Evolutionary conservation across 2,113 vertebrate species (phyloP), one percentile per base, ranked within the genome.

Genomic region (human): DNA sequence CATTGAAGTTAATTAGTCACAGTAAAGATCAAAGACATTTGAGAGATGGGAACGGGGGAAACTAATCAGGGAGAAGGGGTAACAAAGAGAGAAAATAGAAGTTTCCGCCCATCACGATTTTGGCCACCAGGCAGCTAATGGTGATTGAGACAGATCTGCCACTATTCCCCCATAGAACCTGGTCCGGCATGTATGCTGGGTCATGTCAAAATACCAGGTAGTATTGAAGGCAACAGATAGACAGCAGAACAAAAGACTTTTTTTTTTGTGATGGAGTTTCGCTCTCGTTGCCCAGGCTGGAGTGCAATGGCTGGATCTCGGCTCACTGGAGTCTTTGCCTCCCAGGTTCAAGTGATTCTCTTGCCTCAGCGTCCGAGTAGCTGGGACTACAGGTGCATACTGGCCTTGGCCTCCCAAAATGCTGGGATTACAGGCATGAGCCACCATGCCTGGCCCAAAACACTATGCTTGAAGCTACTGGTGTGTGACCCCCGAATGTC

Each of bases 381-480:
- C 61, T 30, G 12, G 12, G 61, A 64, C 2, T 30, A 64, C 27
- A 64, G 61, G 61, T 3, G 61, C 2, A 2, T 2, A 13, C 45
- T 45, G 27, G 61, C 61, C 12, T 64, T 64, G 61, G 12, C 27
- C 27, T 64, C 61, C 61, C 61, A 64, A 14, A 64, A 27, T 64
- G 27, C 61, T 64, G 12, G 5, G 0, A 32, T 13, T 30, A 30
- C 0, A 64, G 61, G 27, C 12, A 0, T 64, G 2, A 64, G 2
- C 27, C 61, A 64, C 27, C 0, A 11, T 5, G 2, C 27, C 12
- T 12, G 2, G 11, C 61, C 1, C 61, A 55, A 50, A 55, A 25
- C 14, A n/a, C 6, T 81, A 4, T 57, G 27, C 27, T 57, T 75
- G 11, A 32, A 20, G 50, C 50, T 25, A 9, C 86, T 75, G 38